Percentiles rank a stretch among this genome's conserved stretches.
These are phyloP conservation scores for Argyrosomus japonicus DNA, from an alignment of 2,113 vertebrate genomes.

Conservation along the genomic window DNA sequence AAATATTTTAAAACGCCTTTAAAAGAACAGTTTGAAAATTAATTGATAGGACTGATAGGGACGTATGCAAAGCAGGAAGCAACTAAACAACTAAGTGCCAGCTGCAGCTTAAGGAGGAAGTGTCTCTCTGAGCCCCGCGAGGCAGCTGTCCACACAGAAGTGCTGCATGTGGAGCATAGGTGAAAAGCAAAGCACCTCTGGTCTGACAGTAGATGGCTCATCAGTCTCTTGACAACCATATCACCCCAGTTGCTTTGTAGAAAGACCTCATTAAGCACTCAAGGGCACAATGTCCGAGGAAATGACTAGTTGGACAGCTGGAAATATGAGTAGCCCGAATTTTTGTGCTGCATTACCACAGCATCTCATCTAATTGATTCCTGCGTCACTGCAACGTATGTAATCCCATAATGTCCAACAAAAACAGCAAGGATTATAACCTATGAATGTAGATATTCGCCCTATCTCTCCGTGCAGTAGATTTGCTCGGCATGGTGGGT, in stretches of 20 bases:
- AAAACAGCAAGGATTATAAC: conserved; percentile 66
- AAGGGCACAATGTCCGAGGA: conserved; percentile 62
- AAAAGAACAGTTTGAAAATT: not conserved
- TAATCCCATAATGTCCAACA: conserved; percentile 65
- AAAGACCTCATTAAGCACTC: conserved; percentile 70
- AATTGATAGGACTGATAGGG: not conserved
- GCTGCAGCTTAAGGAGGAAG: conserved; percentile 50
- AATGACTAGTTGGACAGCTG: conserved; percentile 41
- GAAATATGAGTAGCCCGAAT: conserved; percentile 42
- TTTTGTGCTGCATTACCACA: conserved; percentile 8
- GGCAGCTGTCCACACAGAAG: conserved; percentile 58
- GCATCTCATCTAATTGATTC: conserved; percentile 48
- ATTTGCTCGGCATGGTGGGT: conserved; percentile 65
- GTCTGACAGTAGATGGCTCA: conserved; percentile 39
- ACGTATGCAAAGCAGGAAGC: conserved; percentile 31
- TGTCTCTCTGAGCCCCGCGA: conserved; percentile 27
- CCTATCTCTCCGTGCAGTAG: conserved; percentile 48
- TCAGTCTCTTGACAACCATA: conserved; percentile 59
- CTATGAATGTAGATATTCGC: conserved; percentile 56
- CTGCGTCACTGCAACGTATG: conserved; percentile 38
- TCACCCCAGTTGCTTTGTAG: conserved; percentile 53
- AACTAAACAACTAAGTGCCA: conserved; percentile 29
- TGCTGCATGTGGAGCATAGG: conserved; percentile 35
- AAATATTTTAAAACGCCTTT: not conserved
- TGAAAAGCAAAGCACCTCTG: conserved; percentile 58